These are phyloP conservation scores for Plebejus melissa DNA, from an alignment of 2,888 invertebrate genomes.

Conservation along the genomic window DNA sequence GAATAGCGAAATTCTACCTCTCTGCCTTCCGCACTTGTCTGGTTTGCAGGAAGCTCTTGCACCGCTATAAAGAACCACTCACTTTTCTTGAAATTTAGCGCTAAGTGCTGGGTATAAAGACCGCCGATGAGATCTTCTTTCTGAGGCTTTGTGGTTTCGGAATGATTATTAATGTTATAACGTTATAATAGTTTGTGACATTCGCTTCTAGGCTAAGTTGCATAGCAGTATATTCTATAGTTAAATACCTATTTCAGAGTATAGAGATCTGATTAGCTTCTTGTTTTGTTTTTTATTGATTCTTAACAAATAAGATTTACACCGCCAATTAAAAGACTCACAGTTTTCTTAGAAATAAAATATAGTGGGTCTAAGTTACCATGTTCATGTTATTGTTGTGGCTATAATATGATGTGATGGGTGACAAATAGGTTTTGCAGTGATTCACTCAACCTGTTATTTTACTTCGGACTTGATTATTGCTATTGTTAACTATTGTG, in stretches of 20 bases:
- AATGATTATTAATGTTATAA: slow-evolving; percentile 36
- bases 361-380: neutral
- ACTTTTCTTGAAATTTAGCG: slow-evolving; percentile 10
- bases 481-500: neutral
- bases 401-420: neutral
- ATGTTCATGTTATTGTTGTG: neutral
- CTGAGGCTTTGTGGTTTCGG: slow-evolving; percentile 15
- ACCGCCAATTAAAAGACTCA: no score
- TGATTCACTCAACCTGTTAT: slow-evolving; percentile 4
- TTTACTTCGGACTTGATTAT: neutral
- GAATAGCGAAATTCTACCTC: slow-evolving; percentile 2
- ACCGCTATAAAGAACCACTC: slow-evolving; percentile 20
- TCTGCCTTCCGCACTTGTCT: slow-evolving; percentile 1
- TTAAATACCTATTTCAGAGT: no score
- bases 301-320: no score
- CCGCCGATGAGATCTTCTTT: slow-evolving; percentile 13
- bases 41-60: slow-evolving; percentile 6
- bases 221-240: no score
- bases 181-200: no score
- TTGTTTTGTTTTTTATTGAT: neutral
- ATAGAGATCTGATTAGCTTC: no score
- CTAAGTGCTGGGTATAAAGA: slow-evolving; percentile 6
- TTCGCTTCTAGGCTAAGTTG: no score
- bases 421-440: neutral
- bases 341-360: neutral